Evolutionary conservation across 1,140 invertebrate species (phyloP).

Genomic region (Pseudobourletiella spinata): DNA sequence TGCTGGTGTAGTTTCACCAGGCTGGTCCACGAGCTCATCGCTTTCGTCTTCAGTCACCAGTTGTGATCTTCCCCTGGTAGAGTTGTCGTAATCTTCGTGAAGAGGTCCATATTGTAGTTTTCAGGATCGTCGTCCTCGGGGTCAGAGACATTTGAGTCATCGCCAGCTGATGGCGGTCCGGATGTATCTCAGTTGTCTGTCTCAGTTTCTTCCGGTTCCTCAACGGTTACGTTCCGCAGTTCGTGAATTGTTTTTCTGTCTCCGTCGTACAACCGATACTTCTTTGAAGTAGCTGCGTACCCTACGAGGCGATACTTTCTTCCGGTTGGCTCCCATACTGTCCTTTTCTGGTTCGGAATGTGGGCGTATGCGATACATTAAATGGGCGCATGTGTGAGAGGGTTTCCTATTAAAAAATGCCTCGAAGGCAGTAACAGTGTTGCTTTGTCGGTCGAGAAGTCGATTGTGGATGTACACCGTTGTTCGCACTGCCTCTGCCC

Average conservation of each 20-base stretch:
- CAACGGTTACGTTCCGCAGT: neutral
- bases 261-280: neutral
- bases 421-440: constrained; percentile 14
- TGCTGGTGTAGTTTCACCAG: too few relatives aligned
- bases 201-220: neutral
- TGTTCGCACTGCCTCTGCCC: constrained; percentile 42
- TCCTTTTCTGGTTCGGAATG: neutral
- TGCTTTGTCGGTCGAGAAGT: constrained; percentile 8
- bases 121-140: neutral
- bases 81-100: too few relatives aligned
- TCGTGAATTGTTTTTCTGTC: neutral
- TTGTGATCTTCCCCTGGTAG: too few relatives aligned
- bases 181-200: neutral
- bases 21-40: too few relatives aligned
- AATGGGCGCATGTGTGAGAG: constrained; percentile 2
- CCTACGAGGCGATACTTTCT: constrained; percentile 4
- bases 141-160: neutral
- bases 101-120: neutral
- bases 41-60: too few relatives aligned
- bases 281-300: neutral
- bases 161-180: neutral
- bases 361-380: constrained; percentile 8
- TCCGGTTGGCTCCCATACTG: neutral
- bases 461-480: constrained; percentile 39
- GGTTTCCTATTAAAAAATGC: constrained; percentile 3